Evolutionary conservation across 2,113 vertebrate species (phyloP), one percentile per base, ranked within the genome.

Genomic region (Otis tarda): DNA sequence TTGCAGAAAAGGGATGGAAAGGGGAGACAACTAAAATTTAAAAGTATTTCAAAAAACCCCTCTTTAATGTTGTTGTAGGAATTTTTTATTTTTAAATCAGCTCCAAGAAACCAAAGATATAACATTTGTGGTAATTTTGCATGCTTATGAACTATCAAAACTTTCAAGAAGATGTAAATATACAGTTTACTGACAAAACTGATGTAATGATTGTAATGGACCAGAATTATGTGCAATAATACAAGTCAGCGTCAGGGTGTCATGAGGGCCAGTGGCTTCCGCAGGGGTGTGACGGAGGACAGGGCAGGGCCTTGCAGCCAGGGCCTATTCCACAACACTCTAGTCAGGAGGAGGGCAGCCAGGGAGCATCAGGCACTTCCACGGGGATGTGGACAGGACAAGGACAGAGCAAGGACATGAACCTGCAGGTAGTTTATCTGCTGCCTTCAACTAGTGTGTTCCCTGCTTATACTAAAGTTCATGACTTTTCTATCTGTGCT

Each of bases 31-130:
- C 3, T 64, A 50, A 85, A 71, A 49, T 13, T 4, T 33, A 9
- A 75, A 68, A 0, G 0, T 31, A 55, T 19, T 14, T 3, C 2
- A 27, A 53, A 63, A 15, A 0, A 10, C 20, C 2, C 7, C 8
- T 12, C 33, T 57, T 64, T 47, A 50, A 52, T 37, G 9, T 59
- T 70, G 52, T 71, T 4, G 8, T 2, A 64, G 25, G 8, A 0
- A 1, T 57, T 55, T 61, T 50, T 61, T 19, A 18, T 61, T 57
- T 82, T 75, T 5, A 37, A 85, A 82, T 71, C 3, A 30, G 1
- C 2, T 83, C 10, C 14, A 50, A 49, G 2, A 19, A 90, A 45
- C 4, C 2, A 79, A 79, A 9, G 16, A 33, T 63, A 14, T 4
- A 53, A 24, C 2, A 19, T 43, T n/a, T 68, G 4, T 33, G 30